phyloP scores from a whole-genome alignment of 2,888 invertebrate genomes.

The Clusia tigrina region DNA sequence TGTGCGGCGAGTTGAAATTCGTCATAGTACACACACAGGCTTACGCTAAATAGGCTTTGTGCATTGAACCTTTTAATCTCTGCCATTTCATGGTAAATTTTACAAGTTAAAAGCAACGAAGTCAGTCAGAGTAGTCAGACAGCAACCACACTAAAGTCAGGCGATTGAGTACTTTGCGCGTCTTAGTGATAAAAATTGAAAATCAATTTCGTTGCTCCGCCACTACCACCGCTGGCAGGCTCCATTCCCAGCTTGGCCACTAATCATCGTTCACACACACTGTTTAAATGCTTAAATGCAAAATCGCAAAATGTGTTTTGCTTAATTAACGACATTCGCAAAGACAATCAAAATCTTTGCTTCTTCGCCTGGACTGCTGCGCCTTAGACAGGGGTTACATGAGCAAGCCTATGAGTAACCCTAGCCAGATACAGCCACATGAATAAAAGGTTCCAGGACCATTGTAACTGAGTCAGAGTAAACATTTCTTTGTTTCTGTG shows the following conservation, averaged over 20 bases:
- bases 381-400: neutral
- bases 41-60: neutral
- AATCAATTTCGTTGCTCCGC: neutral
- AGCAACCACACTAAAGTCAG: no score
- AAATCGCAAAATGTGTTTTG: conserved; percentile 37
- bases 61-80: neutral
- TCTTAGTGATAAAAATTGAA: neutral
- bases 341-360: neutral
- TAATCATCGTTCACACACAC: neutral
- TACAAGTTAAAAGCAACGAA: neutral
- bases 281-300: conserved; percentile 30
- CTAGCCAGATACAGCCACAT: no score
- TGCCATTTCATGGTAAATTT: neutral
- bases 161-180: neutral
- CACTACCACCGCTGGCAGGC: no score
- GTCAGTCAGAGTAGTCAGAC: no score
- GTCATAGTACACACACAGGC: no score
- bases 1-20: neutral
- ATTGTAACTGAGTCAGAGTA: no score
- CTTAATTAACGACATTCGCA: conserved; percentile 38
- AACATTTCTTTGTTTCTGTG: no score
- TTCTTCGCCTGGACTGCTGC: neutral
- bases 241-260: neutral
- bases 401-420: no score
- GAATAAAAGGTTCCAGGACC: no score